Conservation (phyloP, 2,797 vertebrate species). For the Emydoidea blandingii region DNA sequence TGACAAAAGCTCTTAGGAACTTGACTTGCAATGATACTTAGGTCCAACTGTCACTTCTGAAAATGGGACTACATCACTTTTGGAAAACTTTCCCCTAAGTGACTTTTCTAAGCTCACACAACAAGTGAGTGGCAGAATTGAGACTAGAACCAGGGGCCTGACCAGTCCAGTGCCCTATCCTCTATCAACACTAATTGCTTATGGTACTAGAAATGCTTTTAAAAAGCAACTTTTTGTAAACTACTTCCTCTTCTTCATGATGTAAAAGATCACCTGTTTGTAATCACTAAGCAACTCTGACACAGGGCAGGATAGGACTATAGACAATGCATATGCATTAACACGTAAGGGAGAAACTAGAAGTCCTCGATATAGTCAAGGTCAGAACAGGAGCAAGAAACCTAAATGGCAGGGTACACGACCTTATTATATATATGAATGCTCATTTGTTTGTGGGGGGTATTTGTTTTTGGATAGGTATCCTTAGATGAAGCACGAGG, state of each 20-base stretch:
- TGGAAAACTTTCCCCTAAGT: background rate
- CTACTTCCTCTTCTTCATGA: background rate
- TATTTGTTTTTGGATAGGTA: conserved; percentile 79
- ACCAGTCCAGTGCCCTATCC: background rate
- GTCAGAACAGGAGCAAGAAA: background rate
- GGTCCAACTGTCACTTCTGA: background rate
- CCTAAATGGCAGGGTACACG: background rate
- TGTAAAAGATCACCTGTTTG: background rate
- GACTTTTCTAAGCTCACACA: background rate
- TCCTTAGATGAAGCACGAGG: conserved; percentile 77
- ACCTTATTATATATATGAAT: background rate
- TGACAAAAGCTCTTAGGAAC: background rate
- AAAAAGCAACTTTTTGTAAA: background rate
- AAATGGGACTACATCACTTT: background rate
- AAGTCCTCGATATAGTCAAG: background rate
- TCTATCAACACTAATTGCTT: background rate
- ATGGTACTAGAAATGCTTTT: background rate
- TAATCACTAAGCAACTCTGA: background rate
- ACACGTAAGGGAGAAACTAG: background rate
- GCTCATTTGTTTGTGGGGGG: background rate
- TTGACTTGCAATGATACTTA: background rate
- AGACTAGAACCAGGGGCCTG: background rate
- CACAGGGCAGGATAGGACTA: background rate
- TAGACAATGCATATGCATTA: background rate
- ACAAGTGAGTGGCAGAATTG: background rate